Evolutionary conservation across 2,113 vertebrate species (phyloP), one percentile per base, ranked within the genome.

Genomic region (Sinocyclocheilus maitianheensis): DNA sequence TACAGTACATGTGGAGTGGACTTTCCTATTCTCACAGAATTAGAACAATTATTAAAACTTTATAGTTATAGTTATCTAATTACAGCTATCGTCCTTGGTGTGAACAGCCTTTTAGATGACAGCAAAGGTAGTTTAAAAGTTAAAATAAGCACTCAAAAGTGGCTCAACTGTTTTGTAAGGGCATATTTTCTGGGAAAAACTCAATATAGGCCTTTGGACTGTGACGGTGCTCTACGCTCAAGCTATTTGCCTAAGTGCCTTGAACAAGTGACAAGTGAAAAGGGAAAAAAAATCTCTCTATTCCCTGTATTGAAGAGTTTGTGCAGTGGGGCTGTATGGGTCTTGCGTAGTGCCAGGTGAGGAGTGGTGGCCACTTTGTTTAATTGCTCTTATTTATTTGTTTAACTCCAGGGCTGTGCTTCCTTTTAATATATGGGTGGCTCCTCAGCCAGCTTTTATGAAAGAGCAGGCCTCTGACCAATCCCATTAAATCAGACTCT

Each of bases 301-400:
- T 30, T 24, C 40, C 34, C 30, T 77, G 20, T 37, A 11, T 72
- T 75, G 46, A 46, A 51, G 65, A 62, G 62, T 48, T 53, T 26
- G 18, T 89, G 22, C 53, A 37, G 71, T 37, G 74, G 60, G 63
- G 37, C n/a, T 80, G 85, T 60, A 48, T 22, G 74, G 12, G 48
- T 82, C 83, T 86, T 87, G 74, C 65, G 5, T 75, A 82, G 60
- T 67, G 30, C 30, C 81, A 67, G 84, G 81, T 84, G 81, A 72
- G 67, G 65, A 76, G 82, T 86, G 82, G 67, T 82, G 77, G 82
- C 78, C 87, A 88, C 90, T 91, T 88, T 91, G 87, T 91, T 90
- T 90, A 91, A 91, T 91, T 91, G 86, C 82, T 83, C 72, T 84
- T 88, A 91, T 90, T 91, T 90, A 91, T 91, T 90, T 87, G 86